These are phyloP conservation scores for Nebria salina DNA, from an alignment of 2,888 invertebrate genomes.

Conservation along the genomic window DNA sequence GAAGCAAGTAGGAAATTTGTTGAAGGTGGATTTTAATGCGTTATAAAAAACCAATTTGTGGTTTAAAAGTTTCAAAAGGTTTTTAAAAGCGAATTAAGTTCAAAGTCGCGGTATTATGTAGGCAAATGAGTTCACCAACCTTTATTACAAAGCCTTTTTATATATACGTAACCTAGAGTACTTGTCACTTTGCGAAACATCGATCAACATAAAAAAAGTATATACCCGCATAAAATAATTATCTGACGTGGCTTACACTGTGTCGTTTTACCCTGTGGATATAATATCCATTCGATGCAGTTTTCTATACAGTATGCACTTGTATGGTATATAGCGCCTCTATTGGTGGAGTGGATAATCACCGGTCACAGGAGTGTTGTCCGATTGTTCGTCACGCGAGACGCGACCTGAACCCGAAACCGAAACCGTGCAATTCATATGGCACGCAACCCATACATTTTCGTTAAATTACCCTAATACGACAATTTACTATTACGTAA, in stretches of 20 bases:
- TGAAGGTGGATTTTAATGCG: conserved; percentile 22
- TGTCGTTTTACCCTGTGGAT: background rate
- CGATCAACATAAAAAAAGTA: background rate
- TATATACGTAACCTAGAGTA: background rate
- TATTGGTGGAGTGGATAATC: conserved; percentile 27
- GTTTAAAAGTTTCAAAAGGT: conserved; percentile 35
- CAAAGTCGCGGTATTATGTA: conserved; percentile 24
- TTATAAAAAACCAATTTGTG: conserved; percentile 42
- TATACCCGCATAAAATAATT: background rate
- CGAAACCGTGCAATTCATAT: conserved; percentile 3
- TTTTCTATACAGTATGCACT: background rate
- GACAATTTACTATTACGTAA: conserved; percentile 6
- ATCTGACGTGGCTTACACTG: too few species aligned
- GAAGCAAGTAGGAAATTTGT: conserved; percentile 18
- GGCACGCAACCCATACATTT: conserved; percentile 37
- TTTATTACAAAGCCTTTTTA: conserved; percentile 9
- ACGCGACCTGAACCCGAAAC: conserved; percentile 18
- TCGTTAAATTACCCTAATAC: conserved; percentile 14
- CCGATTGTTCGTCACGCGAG: conserved; percentile 18
- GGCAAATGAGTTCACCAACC: conserved; percentile 42
- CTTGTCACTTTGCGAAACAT: background rate
- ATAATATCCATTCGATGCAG: background rate
- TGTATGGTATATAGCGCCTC: conserved; percentile 19
- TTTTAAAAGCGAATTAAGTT: conserved; percentile 38
- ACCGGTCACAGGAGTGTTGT: conserved; percentile 34